Percentiles rank a stretch among this genome's conserved stretches.
These are phyloP conservation scores for Labeo rohita DNA, from an alignment of 2,113 vertebrate genomes.

Conservation along the genomic window DNA sequence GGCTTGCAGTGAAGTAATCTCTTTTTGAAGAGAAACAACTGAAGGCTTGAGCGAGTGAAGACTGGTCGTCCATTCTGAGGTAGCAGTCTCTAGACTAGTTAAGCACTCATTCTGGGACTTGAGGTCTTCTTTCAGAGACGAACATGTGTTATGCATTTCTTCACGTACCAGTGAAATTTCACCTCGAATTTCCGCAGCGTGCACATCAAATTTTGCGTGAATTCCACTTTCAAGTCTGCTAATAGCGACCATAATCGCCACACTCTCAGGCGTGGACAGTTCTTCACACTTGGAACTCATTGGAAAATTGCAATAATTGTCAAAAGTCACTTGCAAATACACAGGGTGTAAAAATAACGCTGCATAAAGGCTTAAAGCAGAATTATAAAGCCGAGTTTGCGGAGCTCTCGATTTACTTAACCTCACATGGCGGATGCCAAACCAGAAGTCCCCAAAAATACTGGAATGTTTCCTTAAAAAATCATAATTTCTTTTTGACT, in stretches of 20 bases:
- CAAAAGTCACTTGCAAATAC: too few relatives aligned
- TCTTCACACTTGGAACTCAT: not conserved
- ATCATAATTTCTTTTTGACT: too few relatives aligned
- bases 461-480: too few relatives aligned
- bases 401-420: not conserved
- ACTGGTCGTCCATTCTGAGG: not conserved
- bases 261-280: not conserved
- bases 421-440: not conserved
- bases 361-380: not conserved
- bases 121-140: constrained; percentile 14
- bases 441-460: not conserved
- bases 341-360: not conserved
- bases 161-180: not conserved
- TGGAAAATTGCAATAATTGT: too few relatives aligned
- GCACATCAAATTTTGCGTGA: not conserved
- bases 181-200: not conserved
- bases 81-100: not conserved
- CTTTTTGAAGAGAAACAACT: not conserved
- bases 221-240: not conserved
- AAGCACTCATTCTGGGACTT: not conserved
- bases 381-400: not conserved
- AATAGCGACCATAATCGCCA: not conserved
- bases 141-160: not conserved
- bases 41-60: not conserved
- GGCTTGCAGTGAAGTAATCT: not conserved